Evolutionary conservation across 1,140 invertebrate genomes (phyloP), one percentile per base, ranked within the genome.

Genomic region (Drosophila nigrodunni): DNA sequence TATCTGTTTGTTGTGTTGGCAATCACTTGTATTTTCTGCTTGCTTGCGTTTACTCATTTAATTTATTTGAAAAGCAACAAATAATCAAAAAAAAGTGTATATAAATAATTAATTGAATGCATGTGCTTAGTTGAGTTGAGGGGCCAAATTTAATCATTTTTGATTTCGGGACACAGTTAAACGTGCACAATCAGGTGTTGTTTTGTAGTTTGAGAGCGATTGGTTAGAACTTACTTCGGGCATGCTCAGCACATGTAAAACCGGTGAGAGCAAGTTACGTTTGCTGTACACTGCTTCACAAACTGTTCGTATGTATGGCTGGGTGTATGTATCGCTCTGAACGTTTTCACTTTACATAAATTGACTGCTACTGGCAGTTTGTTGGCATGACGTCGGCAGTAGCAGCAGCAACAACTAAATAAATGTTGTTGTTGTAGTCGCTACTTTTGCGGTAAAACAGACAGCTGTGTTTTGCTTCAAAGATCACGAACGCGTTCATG

Each of bases 401-500:
- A 86, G 71, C 52, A 74, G 64, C 44, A 86, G 71, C 52, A 74
- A 67, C 44, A 74, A 37, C 43, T 61, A 58, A 64, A 75, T 72
- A 70, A 41, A 59, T 78, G 74, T 65, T 77, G 71, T 41, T 49
- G 55, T 39, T 72, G 25, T 8, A 76, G 66, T 57, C 65, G 62
- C 47, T 82, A 64, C 61, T 80, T 79, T 80, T 60, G 74, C 77
- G 81, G 71, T 78, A 65, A 80, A 88, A 78, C 64, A 80, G 77
- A 80, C 78, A 83, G 70, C 74, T 88, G 88, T 88, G 85, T 88
- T 88, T 88, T 88, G 86, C 85, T 88, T 90, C 80, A 90, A 88
- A 88, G 85, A 88, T 88, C 85, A 88, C 85, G 85, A 88, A 85
- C 85, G 85, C 85, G 86, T 85, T 88, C 77, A 89, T 88, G 83